Percentiles rank a stretch among this genome's conserved stretches.
Evolutionary conservation across 1,140 invertebrate genomes (phyloP).

Genomic region (Capitella teleta): DNA sequence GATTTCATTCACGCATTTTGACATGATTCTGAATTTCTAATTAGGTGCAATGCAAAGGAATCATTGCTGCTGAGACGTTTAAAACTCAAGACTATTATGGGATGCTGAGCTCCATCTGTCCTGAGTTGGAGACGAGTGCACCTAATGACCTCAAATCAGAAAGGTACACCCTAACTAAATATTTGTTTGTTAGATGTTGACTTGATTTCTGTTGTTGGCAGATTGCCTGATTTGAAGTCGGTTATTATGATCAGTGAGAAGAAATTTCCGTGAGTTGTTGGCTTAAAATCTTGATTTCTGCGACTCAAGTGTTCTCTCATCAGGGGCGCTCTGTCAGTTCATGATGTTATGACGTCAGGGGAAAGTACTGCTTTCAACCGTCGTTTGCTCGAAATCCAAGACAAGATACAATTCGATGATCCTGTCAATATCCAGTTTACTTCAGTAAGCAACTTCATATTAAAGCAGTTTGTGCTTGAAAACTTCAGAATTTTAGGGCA

Average conservation of each 20-base stretch:
- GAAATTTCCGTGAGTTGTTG: conserved; percentile 20
- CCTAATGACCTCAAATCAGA: conserved; percentile 1
- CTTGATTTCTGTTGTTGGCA: conserved; percentile 8
- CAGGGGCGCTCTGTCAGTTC: conserved; percentile 22
- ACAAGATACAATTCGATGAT: conserved; percentile 53
- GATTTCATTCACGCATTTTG: background rate
- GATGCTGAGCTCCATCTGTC: conserved; percentile 47
- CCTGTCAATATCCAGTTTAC: conserved; percentile 76
- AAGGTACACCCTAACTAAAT: conserved; percentile 2
- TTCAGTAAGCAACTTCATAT: conserved; percentile 44
- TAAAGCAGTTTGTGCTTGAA: background rate
- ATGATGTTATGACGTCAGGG: conserved; percentile 3
- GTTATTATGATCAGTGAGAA: conserved; percentile 36
- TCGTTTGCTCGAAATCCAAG: conserved; percentile 31
- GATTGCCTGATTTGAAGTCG: conserved; percentile 30
- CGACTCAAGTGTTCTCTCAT: background rate
- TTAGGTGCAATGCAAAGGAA: background rate
- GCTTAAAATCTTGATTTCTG: background rate
- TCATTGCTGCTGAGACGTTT: conserved; percentile 47
- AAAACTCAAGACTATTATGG: conserved; percentile 62
- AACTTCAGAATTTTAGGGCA: conserved; percentile 46
- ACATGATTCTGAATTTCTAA: background rate
- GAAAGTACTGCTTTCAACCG: background rate
- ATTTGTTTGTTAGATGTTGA: background rate
- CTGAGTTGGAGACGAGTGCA: conserved; percentile 29